phyloP scores from a whole-genome alignment of 2,797 vertebrate genomes.

The Poeciliopsis paucimaculata region DNA sequence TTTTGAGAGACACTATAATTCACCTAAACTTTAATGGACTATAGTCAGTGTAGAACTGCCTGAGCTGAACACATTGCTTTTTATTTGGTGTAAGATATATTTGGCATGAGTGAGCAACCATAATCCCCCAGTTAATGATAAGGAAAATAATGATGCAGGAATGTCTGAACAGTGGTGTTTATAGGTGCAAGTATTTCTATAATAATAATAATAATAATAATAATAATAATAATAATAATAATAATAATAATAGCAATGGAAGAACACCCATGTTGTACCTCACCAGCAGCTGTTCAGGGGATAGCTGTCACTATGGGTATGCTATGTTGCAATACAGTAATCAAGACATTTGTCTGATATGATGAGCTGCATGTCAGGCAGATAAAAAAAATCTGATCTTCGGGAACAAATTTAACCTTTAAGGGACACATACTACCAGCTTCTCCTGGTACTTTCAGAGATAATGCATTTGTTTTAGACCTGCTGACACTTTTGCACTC shows the following conservation, averaged over 20 bases:
- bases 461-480: neutral
- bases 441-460: constrained; percentile 29
- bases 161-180: neutral
- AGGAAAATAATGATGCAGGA: neutral
- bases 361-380: constrained; percentile 49
- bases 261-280: constrained; percentile 19
- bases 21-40: neutral
- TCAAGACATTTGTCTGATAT: constrained; percentile 55
- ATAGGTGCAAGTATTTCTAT: neutral
- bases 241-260: neutral
- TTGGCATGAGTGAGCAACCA: neutral
- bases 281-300: constrained; percentile 62
- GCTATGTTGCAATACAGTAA: constrained; percentile 56
- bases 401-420: constrained; percentile 46
- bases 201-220: neutral
- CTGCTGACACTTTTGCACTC: neutral
- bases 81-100: neutral
- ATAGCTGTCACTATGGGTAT: constrained; percentile 41
- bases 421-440: constrained; percentile 34
- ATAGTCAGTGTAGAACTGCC: neutral
- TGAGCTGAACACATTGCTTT: neutral
- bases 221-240: neutral
- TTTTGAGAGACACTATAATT: neutral
- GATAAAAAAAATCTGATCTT: constrained; percentile 27
- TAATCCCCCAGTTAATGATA: neutral